Conservation (phyloP, 2,113 vertebrate species). For the Bufo bufo region DNA sequence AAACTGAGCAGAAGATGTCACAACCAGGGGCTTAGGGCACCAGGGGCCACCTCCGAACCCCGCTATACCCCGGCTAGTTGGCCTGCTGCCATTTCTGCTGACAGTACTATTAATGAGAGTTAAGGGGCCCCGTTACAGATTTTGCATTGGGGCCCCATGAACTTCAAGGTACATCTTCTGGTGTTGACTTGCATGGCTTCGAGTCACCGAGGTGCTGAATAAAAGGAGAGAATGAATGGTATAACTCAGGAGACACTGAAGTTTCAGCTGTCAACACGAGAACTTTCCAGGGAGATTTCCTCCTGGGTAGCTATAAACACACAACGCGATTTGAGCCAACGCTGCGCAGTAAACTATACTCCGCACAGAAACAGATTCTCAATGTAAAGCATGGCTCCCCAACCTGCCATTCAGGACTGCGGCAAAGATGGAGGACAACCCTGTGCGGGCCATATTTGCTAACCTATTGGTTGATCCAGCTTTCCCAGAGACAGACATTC, state of each 20-base stretch:
- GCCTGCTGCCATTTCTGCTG: no score
- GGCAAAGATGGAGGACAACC: no score
- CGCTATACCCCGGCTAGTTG: no score
- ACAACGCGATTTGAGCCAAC: neutral
- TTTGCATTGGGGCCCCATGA: neutral
- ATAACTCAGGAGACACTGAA: neutral
- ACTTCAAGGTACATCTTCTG: neutral
- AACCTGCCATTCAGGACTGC: no score
- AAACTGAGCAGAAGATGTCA: neutral
- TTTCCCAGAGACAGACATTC: no score
- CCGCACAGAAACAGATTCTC: neutral
- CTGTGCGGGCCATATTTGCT: no score
- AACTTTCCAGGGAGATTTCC: constrained; percentile 19
- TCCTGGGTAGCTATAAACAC: neutral
- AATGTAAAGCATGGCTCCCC: no score
- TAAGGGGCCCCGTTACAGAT: neutral
- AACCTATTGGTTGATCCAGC: no score
- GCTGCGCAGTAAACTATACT: neutral
- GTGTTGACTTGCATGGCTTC: neutral
- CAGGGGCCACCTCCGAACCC: no score
- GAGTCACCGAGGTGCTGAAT: neutral
- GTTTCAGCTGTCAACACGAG: neutral
- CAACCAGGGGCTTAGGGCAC: no score
- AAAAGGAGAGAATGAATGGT: neutral
- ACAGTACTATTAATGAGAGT: no score